Evolutionary conservation across 2,888 invertebrate genomes (phyloP), one percentile per base, ranked within the genome.

Genomic region (Blastobasis adustella): DNA sequence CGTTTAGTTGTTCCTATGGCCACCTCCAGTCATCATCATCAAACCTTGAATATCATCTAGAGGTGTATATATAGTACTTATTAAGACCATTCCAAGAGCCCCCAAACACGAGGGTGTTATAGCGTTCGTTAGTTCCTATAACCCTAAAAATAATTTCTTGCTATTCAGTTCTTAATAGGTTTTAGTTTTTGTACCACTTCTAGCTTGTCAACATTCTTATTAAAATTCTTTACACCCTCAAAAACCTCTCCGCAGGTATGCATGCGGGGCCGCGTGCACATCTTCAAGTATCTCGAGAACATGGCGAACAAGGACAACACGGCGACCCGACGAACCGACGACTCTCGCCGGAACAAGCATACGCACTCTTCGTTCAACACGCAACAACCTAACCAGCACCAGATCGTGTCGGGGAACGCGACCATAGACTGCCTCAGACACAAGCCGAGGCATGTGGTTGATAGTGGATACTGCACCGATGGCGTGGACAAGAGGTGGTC

Each of bases 241-340:
- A 46, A 46, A n/a, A 10, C n/a, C 4, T 1, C 10, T 9, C n/a
- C 39, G 5, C 81, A 96, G 96, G 89, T 96, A 63, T 98, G 97
- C 87, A 94, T 94, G 84, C 93, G 97, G 78, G 98, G 98, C 65
- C 92, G 96, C 72, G 95, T 96, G 72, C 98, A 98, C 82, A 96
- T 98, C 67, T 97, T 97, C 90, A 98, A 98, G 81, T 97, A 95
- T 86, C 90, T 98, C 63, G 97, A 97, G 79, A 94, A 94, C 71
- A 95, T 96, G 87, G 95, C 96, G 47, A 92, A 92, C 71, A 95
- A 94, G 80, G 91, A 89, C 68, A 79, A 79, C 58, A 85, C 83
- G 62, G 69, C 82, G 66, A 82, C 84, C 81, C 77, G 84, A 83
- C 81, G 87, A 68, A 74, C 77, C 67, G 90, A 83, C 73, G 90